Percentiles rank a stretch among this genome's conserved stretches.
These are phyloP conservation scores for Smittia sp. DNA, from an alignment of 2,888 invertebrate genomes.

Conservation along the genomic window DNA sequence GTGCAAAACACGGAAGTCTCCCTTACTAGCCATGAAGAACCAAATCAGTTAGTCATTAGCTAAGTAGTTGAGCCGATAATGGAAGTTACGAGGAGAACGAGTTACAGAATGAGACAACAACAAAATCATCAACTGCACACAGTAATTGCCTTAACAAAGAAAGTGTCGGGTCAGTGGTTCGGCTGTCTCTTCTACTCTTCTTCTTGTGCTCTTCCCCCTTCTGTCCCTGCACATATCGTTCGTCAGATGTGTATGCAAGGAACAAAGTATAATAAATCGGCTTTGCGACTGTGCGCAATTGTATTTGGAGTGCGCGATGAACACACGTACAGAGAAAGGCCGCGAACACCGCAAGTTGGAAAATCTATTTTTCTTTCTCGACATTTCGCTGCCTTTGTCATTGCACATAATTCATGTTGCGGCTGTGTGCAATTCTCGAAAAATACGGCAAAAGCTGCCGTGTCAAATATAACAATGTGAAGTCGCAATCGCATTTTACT, in stretches of 20 bases:
- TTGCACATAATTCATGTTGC: constrained; percentile 40
- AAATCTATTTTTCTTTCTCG: constrained; percentile 21
- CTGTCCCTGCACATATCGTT: constrained; percentile 3
- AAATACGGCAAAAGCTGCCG: constrained; percentile 5
- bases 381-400: constrained; percentile 34
- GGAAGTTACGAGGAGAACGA: constrained; percentile 1
- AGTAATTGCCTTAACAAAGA: constrained; percentile 36
- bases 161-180: constrained; percentile 39
- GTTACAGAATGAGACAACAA: constrained; percentile 5
- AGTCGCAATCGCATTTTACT: neutral
- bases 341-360: neutral
- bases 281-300: constrained; percentile 13
- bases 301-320: constrained; percentile 10
- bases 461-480: neutral
- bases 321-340: constrained; percentile 7
- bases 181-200: neutral
- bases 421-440: neutral
- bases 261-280: constrained; percentile 17
- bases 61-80: constrained; percentile 29
- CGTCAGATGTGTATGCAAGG: constrained; percentile 1
- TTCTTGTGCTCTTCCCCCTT: neutral
- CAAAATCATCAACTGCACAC: constrained; percentile 12
- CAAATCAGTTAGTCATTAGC: constrained; percentile 6
- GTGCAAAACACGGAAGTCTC: neutral
- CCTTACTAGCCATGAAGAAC: neutral